Base-by-base conservation (phyloP, 2,888 invertebrate genomes). In the Pollenia griseotomentosa region DNA sequence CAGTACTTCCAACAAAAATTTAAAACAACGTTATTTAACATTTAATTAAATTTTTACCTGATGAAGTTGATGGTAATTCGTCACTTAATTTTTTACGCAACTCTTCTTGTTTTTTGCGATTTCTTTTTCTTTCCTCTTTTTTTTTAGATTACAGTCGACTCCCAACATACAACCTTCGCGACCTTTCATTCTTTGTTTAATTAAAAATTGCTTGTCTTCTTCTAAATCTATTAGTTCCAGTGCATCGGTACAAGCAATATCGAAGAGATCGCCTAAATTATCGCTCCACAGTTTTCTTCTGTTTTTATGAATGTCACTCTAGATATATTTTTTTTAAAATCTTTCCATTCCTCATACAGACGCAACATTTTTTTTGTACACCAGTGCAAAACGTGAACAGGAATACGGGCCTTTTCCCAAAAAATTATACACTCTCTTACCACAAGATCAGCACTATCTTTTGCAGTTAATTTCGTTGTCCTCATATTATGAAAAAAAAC, bases 401-500 rank as follows among this genome's bases (percentile, higher is more conserved):
- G 53, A 53, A 53, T 53, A 14, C 53, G 12, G 53, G 53, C 12
- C 53, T 53, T 53, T 53, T 53, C 53, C 53, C 53, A 53, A 53
- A 53, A 12, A 53, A 53, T 53, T 53, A 14, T 12, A 53, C 53
- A 53, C 16, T 53, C 53, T n/a, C 10, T 12, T 53, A 14, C 53
- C 53, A 53, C 12, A 53, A 53, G 53, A 53, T 12, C 14, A 53
- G 53, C 53, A 16, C 53, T n/a, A n/a, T 53, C 53, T 14, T 53
- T 53, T 12, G 53, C 12, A 53, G 11, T n/a, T 53, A 12, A 16
- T 53, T 53, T 53, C 12, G 53, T 53, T 53, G 16, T 16, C 16
- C 53, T 53, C 53, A 53, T 53, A 53, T 53, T 14, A 53, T 53
- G 10, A 16, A 53, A 53, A 53, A 53, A 53, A 53, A 53, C 53